Percentiles rank a stretch among this genome's conserved stretches.
phyloP scores from a whole-genome alignment of 2,113 vertebrate species.

The Siniperca knerii region DNA sequence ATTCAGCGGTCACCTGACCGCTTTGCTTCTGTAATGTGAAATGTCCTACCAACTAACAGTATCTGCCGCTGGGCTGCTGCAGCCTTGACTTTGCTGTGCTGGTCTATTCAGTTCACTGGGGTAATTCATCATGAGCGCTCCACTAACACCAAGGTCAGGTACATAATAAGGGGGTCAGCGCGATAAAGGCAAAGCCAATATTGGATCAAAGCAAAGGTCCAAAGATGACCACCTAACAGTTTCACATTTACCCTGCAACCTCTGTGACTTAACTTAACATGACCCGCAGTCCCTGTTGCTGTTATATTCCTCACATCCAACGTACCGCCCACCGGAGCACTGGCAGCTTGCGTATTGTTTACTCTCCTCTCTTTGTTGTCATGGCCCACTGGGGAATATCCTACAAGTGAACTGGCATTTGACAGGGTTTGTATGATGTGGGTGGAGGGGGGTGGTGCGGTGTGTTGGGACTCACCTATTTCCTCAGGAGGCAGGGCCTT shows the following conservation, averaged over 20 bases:
- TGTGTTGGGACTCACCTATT: constrained; percentile 75
- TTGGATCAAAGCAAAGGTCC: constrained; percentile 61
- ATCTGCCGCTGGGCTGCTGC: constrained; percentile 40
- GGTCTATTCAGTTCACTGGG: constrained; percentile 43
- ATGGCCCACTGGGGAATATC: constrained; percentile 68
- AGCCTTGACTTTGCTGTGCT: constrained; percentile 68
- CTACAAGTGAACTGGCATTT: constrained; percentile 79
- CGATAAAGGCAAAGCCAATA: constrained; percentile 67
- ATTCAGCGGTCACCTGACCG: constrained; percentile 39
- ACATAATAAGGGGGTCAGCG: constrained; percentile 72
- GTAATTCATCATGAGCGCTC: constrained; percentile 74
- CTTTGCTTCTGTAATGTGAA: constrained; percentile 19
- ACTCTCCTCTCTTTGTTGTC: constrained; percentile 68
- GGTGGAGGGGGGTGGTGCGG: constrained; percentile 32
- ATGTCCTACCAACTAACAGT: constrained; percentile 25
- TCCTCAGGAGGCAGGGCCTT: constrained; percentile 72
- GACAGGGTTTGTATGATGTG: constrained; percentile 68
- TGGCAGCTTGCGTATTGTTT: constrained; percentile 67
- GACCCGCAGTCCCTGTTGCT: constrained; percentile 43
- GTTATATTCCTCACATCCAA: constrained; percentile 8
- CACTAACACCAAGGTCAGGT: constrained; percentile 65
- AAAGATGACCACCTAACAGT: constrained; percentile 44
- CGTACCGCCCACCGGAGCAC: constrained; percentile 11
- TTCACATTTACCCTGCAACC: constrained; percentile 41
- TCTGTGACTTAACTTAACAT: constrained; percentile 41